Base-by-base conservation (phyloP, 2,113 vertebrate species). In the Melanerpes formicivorus region DNA sequence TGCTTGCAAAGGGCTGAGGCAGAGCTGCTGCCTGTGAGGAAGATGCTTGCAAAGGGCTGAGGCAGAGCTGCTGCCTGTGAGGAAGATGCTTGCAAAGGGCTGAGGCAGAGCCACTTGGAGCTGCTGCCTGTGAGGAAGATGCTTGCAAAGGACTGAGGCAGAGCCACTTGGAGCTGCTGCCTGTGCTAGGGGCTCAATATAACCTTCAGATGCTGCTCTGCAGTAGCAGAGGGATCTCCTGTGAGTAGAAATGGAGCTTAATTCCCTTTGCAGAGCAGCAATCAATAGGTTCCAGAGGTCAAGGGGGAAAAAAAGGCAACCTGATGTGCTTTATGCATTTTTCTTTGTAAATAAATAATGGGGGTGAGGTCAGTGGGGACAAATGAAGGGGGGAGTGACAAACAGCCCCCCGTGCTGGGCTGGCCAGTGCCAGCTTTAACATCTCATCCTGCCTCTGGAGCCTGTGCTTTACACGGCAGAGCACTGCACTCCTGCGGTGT, bases 361-460 rank as follows among this genome's bases (percentile, higher is more conserved):
- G 1, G 55, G 10, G 44, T 2, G 48, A 66, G 54, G 2, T 30
- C 54, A 6, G 37, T 62, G 10, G 79, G 6, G 37, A 25, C 18
- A 58, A 9, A 27, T 1, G 60, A 5, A 12, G 40, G 0, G 0
- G 17, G 87, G 72, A 46, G 2, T 4, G 63, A 56, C 10, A 5
- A 3, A 11, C 5, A 29, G 29, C 37, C 18, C 46, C 23, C 22
- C 0, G 5, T 32, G 60, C 79, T 8, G 40, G 29, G 21, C 50
- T 52, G 48, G 44, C 65, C 44, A 3, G 14, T 3, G 30, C 44
- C 88, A 16, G 46, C 21, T 40, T 32, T 10, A 14, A 1, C 52
- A 2, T 12, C 14, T 3, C 65, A 18, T 9, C n/a, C 59, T 2
- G 2, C 62, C 3, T 5, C 46, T 2, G 73, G 25, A 67, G 62